Evolutionary conservation across 2,797 vertebrate genomes (phyloP), one percentile per base, ranked within the genome.

Genomic region (Gambelia wislizenii): DNA sequence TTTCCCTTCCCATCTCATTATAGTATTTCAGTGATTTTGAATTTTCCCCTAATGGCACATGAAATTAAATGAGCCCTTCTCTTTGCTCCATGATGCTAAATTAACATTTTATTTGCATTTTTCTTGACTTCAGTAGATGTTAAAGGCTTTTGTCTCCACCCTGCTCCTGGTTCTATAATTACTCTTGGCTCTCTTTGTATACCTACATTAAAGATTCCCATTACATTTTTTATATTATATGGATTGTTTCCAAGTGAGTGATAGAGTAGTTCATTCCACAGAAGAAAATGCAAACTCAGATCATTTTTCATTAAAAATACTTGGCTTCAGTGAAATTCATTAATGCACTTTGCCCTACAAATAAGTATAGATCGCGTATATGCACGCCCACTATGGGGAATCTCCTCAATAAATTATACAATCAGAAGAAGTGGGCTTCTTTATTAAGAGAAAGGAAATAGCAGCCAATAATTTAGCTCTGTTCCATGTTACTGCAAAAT

Each of bases 41-140:
- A 88, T 90, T 93, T 91, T 86, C 90, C 54, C 77, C 83, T 70
- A 85, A 56, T n/a, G 59, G 64, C 75, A 74, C 86, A 87, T 74
- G 89, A 89, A 80, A 90, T 44, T 0, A 86, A 94, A 93, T 72
- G 14, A 92, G 75, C 30, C 12, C 4, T 86, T 22, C 88, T 91
- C 49, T 86, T 79, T 92, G 47, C 2, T 88, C 54, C 49, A 74
- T 13, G 64, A 47, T 84, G 30, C 80, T 79, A 93, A 93, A 9
- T 36, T 61, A 49, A 87, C 92, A 86, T 91, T 33, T 14, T 89
- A 79, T 91, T 85, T 94, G 25, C 36, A 39, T 54, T 10, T 89
- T 85, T 84, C 52, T n/a, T 88, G 85, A 86, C 82, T 92, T 70
- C n/a, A 77, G 81, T 75, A 44, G 13, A 49, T 89, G 82, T 91